Conservation (phyloP, 1,140 invertebrate species). For the Sinella curviseta region DNA sequence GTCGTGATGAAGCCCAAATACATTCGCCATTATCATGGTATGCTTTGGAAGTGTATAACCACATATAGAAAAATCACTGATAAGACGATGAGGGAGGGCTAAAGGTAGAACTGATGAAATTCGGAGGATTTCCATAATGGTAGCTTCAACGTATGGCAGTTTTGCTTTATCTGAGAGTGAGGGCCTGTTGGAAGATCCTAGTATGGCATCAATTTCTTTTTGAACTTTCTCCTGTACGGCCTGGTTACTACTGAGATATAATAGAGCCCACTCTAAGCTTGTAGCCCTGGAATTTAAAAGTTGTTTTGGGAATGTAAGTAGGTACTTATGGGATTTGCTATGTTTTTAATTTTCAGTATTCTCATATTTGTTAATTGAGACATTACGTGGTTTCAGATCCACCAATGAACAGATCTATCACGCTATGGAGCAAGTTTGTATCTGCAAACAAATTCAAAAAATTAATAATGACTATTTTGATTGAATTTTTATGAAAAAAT, state of each 20-base stretch:
- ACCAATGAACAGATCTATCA: background rate
- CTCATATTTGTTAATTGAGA: too few relatives aligned
- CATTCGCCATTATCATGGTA: constrained; percentile 54
- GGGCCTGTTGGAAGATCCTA: constrained; percentile 47
- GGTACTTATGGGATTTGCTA: too few relatives aligned
- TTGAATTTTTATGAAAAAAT: too few relatives aligned
- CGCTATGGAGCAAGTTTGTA: too few relatives aligned
- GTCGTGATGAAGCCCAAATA: constrained; percentile 56
- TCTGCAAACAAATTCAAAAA: too few relatives aligned
- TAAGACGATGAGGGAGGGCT: constrained; percentile 56
- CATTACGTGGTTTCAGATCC: background rate
- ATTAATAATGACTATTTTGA: too few relatives aligned
- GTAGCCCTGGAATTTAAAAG: background rate
- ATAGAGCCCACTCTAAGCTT: background rate
- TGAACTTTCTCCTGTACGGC: constrained; percentile 54
- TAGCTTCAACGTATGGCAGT: constrained; percentile 63
- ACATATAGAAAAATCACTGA: constrained; percentile 46
- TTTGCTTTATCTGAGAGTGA: constrained; percentile 50
- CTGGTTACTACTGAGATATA: constrained; percentile 51
- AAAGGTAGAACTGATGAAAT: constrained; percentile 61
- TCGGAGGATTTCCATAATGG: constrained; percentile 61
- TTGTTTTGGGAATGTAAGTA: too few relatives aligned
- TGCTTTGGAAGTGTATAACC: constrained; percentile 54
- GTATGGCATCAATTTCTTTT: constrained; percentile 53
- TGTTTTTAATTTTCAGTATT: too few relatives aligned